phyloP scores from a whole-genome alignment of 1,140 invertebrate genomes.

The Leptinotarsa texana region DNA sequence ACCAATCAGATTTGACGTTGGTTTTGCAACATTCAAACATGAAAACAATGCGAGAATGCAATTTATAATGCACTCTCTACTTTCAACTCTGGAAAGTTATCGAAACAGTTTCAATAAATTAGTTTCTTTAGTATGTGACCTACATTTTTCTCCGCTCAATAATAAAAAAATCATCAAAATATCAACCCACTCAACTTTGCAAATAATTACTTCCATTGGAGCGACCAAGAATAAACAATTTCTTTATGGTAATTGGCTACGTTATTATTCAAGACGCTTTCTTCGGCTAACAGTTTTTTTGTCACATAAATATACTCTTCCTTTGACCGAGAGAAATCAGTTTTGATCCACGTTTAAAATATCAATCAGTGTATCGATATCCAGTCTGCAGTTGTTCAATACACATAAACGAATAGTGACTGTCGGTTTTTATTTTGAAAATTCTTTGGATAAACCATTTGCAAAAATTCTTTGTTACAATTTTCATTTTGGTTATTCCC shows the following conservation, averaged over 20 bases:
- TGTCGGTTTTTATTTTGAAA: too few species aligned
- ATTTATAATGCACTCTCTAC: too few species aligned
- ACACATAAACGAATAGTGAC: too few species aligned
- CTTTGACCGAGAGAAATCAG: conserved; percentile 16
- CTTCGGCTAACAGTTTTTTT: conserved; percentile 20
- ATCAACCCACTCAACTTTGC: not conserved
- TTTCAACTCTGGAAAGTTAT: too few species aligned
- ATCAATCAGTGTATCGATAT: not conserved
- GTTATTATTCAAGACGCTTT: conserved; percentile 24
- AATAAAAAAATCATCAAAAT: not conserved
- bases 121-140: not conserved
- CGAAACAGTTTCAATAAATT: too few species aligned
- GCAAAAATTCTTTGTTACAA: not conserved
- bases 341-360: conserved; percentile 2
- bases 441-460: too few species aligned
- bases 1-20: too few species aligned
- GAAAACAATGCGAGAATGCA: too few species aligned
- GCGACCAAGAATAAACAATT: not conserved
- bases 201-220: not conserved
- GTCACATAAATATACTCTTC: conserved; percentile 1
- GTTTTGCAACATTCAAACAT: too few species aligned
- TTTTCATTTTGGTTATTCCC: not conserved
- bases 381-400: too few species aligned
- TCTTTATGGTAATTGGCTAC: conserved; percentile 21
- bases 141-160: not conserved